Base-by-base conservation (phyloP, 2,888 invertebrate genomes). In the Tetropium fuscum region DNA sequence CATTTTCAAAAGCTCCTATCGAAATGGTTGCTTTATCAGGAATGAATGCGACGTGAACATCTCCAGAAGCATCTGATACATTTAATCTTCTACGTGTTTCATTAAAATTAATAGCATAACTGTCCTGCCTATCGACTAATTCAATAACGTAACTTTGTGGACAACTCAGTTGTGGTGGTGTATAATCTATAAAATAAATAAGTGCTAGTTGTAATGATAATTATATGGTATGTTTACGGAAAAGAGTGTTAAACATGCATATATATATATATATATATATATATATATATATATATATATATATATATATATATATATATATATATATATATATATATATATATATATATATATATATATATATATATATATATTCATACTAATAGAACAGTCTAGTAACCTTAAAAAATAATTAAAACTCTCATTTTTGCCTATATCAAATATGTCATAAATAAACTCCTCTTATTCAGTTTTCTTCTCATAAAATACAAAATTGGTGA, bases 61-160 rank as follows among this genome's bases (percentile, higher is more conserved):
- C 93, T 10, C 95, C 95, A 0, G 95, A 95, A 11, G 93, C 91
- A 77, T 96, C 96, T 0, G 93, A 89, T 0, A 93, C 90, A 76
- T 94, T 94, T 44, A 96, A 92, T 71, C 93, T 86, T 68, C 89
- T 86, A 34, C 93, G 85, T 0, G 95, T 95, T 71, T 95, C 95
- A 75, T 95, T 96, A 80, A 96, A 96, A 78, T 95, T 94, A 0
- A 96, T 94, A 1, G 90, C 88, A 72, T 95, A 96, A 77, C 91
- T 94, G 16, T 95, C 94, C 83, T 95, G 95, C 73, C 90, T 89
- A 65, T 95, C 95, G 0, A 94, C 91, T 57, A 97, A 82, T 81
- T 96, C 96, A 66, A 96, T 94, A 0, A 96, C 95, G 77, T 95
- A 96, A 77, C 95, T 95, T 80, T 95, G 95, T 0, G 96, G 96